Evolutionary conservation across 2,797 vertebrate species (phyloP).

Genomic region (Taeniopygia guttata): DNA sequence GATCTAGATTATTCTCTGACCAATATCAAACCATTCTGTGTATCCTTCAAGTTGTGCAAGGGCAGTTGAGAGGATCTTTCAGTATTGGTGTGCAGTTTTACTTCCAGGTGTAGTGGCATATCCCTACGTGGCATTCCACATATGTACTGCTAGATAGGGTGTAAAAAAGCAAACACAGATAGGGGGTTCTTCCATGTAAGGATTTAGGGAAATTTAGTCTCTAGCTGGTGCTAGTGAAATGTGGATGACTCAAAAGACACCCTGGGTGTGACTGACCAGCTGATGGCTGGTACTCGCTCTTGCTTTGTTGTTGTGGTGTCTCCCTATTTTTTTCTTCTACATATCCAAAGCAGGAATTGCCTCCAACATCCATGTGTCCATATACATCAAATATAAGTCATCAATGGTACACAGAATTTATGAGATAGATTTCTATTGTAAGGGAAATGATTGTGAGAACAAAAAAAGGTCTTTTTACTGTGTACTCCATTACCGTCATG

Average conservation of each 20-base stretch:
- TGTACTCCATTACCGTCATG: neutral
- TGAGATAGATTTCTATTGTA: neutral
- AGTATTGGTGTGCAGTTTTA: neutral
- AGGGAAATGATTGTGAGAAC: neutral
- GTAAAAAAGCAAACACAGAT: neutral
- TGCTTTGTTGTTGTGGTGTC: neutral
- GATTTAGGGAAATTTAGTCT: neutral
- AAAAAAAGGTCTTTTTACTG: neutral
- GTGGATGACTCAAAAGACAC: neutral
- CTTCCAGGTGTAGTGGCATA: neutral
- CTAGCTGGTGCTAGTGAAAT: neutral
- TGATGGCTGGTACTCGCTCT: neutral
- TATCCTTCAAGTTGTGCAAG: neutral
- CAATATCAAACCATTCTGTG: neutral
- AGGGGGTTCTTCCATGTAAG: neutral
- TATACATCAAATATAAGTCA: neutral
- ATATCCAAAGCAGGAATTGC: neutral
- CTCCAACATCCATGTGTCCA: neutral
- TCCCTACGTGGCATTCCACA: neutral
- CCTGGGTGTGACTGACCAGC: neutral
- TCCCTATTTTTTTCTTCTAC: neutral
- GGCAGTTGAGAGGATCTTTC: neutral
- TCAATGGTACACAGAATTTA: neutral
- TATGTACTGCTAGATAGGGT: neutral
- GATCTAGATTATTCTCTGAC: neutral